Evolutionary conservation across 2,888 invertebrate genomes (phyloP).

Genomic region (Chesias legatella): DNA sequence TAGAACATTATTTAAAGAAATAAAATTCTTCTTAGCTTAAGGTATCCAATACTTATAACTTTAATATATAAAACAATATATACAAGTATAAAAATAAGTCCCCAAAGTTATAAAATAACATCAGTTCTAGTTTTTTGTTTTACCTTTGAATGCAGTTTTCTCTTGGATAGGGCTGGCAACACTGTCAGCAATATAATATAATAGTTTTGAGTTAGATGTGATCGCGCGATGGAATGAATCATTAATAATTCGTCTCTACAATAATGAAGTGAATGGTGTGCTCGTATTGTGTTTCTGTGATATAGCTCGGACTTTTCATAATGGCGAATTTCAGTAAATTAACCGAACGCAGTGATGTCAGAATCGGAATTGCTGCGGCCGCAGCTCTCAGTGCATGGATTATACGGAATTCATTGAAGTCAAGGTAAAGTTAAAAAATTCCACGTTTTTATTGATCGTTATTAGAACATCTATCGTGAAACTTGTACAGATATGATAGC

Average conservation of each 20-base stretch:
- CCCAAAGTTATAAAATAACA: no score
- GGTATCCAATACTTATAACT: no score
- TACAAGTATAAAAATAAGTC: no score
- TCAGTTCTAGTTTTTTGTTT: no score
- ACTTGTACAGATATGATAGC: neutral
- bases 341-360: constrained; percentile 83
- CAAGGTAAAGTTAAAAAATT: constrained; percentile 56
- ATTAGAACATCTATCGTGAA: neutral
- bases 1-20: no score
- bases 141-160: no score
- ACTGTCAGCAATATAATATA: neutral
- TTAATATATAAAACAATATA: no score
- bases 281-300: constrained; percentile 12
- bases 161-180: no score
- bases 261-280: constrained; percentile 22
- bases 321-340: constrained; percentile 86
- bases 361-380: constrained; percentile 83
- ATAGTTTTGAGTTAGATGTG: neutral
- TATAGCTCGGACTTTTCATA: constrained; percentile 14
- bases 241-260: neutral
- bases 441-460: constrained; percentile 7
- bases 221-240: neutral
- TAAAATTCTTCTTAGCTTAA: no score
- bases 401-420: constrained; percentile 75
- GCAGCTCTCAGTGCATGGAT: constrained; percentile 81